Evolutionary conservation across 2,888 invertebrate species (phyloP), one percentile per base, ranked within the genome.

Genomic region (Aleiodes leptofemur): DNA sequence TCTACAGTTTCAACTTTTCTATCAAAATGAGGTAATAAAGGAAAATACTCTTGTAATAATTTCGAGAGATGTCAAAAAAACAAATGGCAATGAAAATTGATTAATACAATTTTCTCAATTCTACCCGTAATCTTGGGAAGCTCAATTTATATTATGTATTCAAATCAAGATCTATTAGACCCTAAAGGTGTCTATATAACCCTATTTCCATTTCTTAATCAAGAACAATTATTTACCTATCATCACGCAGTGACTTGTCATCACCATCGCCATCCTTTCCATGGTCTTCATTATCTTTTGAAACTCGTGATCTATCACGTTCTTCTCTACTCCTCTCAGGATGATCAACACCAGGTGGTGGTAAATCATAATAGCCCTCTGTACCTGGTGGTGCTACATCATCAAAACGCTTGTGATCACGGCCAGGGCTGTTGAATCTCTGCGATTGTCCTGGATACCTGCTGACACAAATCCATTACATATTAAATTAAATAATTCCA

Each of bases 301-400:
- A 69, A 14, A 81, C n/a, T 8, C 86, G 81, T 7, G 76, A 71
- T 69, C 85, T 82, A 9, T 86, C 86, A 7, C 86, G 83, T 75
- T 86, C 86, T 8, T 86, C 86, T 4, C 86, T 81, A 8, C 81
- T 59, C 73, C 86, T 85, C 38, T 88, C 87, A 31, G 86, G 82
- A 80, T 87, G 86, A 78, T 89, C 89, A 31, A 89, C 86, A 43
- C 89, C 89, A 3, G 89, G 88, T 7, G 89, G 89, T 34, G 89
- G 87, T 1, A 89, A 79, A 69, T 89, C 89, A 74, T 89, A 89
- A 78, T 89, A 89, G 4, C 88, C 89, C 69, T 92, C 92, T 1
- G 93, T 93, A 13, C 89, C 89, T 5, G 90, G 90, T 7, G 90
- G 90, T 9, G 88, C 89, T 7, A 90, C 87, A 56, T 90, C 90